phyloP scores from a whole-genome alignment of 37 sponge, comb jelly and placozoan species.

The Dysidea cf. avara region DNA sequence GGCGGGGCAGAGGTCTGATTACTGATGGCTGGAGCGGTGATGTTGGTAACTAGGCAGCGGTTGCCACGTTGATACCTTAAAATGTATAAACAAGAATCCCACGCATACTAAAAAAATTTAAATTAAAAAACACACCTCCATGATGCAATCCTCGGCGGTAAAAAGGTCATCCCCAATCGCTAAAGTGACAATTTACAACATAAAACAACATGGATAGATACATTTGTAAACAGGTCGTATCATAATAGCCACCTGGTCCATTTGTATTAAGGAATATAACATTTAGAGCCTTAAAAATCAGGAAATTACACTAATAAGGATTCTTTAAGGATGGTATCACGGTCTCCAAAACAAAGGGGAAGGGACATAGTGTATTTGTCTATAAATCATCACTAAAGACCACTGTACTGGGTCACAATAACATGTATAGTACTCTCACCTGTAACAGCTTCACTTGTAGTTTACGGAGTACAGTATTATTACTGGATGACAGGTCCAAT shows the following conservation, averaged over 20 bases:
- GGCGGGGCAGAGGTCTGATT: constrained; percentile 12
- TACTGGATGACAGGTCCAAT: constrained; percentile 18
- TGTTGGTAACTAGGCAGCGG: constrained; percentile 70
- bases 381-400: no score
- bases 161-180: constrained; percentile 74
- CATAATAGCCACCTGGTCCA: no score
- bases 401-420: not conserved
- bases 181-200: constrained; percentile 5
- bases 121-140: constrained; percentile 70
- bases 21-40: not conserved
- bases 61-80: constrained; percentile 77
- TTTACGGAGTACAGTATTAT: constrained; percentile 86
- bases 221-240: no score
- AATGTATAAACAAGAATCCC: not conserved
- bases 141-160: constrained; percentile 67
- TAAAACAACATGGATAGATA: no score
- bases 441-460: constrained; percentile 83
- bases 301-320: no score
- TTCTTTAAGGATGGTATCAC: no score
- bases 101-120: not conserved
- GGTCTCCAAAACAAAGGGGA: no score
- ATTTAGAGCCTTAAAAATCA: no score
- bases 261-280: no score
- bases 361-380: no score
- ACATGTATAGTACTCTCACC: constrained; percentile 28